A percentile compares a stretch with the other conserved stretches of the same genome.
Conservation (phyloP, 2,113 vertebrate genomes). For the Peromyscus polionotus region DNA sequence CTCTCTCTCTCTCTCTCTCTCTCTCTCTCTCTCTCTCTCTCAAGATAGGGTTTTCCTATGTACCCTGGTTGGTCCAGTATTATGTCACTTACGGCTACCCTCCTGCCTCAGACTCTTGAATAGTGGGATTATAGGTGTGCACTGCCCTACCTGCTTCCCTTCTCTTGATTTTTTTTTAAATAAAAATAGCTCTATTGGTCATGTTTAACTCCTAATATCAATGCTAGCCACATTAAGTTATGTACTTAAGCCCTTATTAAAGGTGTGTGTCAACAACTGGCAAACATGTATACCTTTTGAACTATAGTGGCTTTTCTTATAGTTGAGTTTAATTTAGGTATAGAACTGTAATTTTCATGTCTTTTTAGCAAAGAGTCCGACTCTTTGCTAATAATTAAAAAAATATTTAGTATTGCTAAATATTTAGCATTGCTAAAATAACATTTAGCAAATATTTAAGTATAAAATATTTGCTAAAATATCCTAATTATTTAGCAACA, state of each 20-base stretch:
- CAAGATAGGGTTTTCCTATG: background rate
- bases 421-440: background rate
- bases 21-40: too few species aligned
- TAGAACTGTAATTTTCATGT: conserved; percentile 45
- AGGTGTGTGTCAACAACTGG: background rate
- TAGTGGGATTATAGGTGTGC: background rate
- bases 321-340: conserved; percentile 40
- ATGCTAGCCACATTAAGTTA: conserved; percentile 30
- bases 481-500: conserved; percentile 29
- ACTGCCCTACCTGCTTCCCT: background rate
- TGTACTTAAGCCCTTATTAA: conserved; percentile 43
- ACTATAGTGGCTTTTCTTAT: conserved; percentile 25
- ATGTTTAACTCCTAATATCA: background rate
- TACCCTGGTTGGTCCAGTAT: background rate
- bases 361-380: conserved; percentile 41
- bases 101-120: background rate
- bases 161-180: background rate
- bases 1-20: too few species aligned
- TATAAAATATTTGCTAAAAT: background rate
- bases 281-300: background rate
- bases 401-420: background rate
- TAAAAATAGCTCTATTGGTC: conserved; percentile 20
- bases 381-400: background rate
- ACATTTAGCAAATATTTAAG: background rate
- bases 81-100: background rate